Conservation (phyloP, 2,113 vertebrate species). For the Colius striatus region DNA sequence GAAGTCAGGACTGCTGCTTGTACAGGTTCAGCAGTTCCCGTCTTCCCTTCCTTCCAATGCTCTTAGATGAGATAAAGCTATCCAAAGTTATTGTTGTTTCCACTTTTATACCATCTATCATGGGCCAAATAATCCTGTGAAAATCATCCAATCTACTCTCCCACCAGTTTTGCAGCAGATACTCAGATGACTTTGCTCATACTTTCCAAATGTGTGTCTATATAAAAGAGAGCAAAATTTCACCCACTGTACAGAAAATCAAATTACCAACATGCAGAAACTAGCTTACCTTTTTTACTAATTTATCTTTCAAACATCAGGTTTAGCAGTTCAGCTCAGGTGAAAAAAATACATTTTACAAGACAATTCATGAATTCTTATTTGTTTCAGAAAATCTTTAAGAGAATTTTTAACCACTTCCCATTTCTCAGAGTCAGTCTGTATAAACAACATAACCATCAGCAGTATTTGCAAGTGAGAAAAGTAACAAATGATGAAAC, state of each 20-base stretch:
- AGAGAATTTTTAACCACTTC: background rate
- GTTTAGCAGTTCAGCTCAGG: background rate
- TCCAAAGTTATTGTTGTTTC: background rate
- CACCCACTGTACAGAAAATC: background rate
- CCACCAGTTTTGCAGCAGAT: background rate
- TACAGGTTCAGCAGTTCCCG: background rate
- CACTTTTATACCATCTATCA: background rate
- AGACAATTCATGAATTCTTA: background rate
- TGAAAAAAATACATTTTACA: background rate
- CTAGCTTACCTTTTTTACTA: background rate
- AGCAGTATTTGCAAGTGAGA: slow-evolving; percentile 21
- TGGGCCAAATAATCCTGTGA: background rate
- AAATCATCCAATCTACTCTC: background rate
- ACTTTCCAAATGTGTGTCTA: background rate
- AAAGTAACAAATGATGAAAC: slow-evolving; percentile 3
- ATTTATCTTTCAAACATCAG: background rate
- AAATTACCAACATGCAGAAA: background rate
- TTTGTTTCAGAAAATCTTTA: background rate
- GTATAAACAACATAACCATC: background rate
- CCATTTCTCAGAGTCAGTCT: background rate
- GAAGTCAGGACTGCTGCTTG: background rate
- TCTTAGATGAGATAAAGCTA: background rate
- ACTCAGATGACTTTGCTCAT: background rate
- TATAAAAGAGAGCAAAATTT: background rate
- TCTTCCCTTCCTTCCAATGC: background rate